Base-by-base conservation (phyloP, 2,888 invertebrate species). In the Theodoxus fluviatilis region DNA sequence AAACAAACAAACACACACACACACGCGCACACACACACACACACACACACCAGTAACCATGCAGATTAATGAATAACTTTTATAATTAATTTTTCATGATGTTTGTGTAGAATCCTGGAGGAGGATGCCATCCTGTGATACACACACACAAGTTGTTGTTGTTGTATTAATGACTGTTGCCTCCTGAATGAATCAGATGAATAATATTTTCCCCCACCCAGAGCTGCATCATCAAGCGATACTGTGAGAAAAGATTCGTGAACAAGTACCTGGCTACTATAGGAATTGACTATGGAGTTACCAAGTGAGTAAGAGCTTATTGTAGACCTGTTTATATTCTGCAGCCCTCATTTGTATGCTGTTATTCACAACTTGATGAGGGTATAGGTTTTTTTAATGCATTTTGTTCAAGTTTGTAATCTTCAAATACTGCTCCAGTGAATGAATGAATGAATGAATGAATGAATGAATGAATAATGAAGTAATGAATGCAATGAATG, bases 221-320 rank as follows among this genome's bases (percentile, higher is more conserved):
- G 84, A 87, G 86, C 70, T 87, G 87, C 70, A 82, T 88, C 33
- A 88, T 88, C 22, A 88, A 88, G 77, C 73, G 88, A 64, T 88
- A 88, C 71, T 88, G 88, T 80, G 88, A 88, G 78, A 88, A 88
- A 72, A 80, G 88, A 73, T 88, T 88, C 80, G 86, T 88, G 2
- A 81, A 83, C 67, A 88, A 88, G 76, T 88, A 88, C 74, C 74
- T 88, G 68, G 85, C 87, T 7, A 88, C 88, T 0, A 88, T 88
- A 71, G 88, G 88, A 3, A 88, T 88, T 67, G 88, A 88, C 73
- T 88, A 88, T 82, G 88, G 88, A 37, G 88, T 88, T 0, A 88
- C 88, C 25, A 87, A 83, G 86, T 87, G 78, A 80, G 80, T 78
- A 64, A 18, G 22, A 2, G 35, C 22, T 18, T 43, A 38, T 15